Evolutionary conservation across 37 sponge, comb jelly and placozoan genomes (phyloP), one percentile per base, ranked within the genome.

Genomic region (Haliclona indistincta): DNA sequence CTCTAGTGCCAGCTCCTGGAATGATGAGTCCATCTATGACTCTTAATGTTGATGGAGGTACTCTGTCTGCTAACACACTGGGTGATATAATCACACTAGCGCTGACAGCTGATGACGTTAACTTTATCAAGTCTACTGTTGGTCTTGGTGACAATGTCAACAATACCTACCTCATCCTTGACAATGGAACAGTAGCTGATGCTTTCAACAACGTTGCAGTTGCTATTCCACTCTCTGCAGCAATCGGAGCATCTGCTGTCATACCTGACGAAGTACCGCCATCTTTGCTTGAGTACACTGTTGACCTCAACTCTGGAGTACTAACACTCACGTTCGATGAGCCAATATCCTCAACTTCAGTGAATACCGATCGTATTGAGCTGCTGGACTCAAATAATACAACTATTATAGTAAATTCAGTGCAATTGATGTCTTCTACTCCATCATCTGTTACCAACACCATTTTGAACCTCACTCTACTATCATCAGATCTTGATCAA

Each of bases 241-340:
- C 85, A 1, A 13, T 62, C 2, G 49, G 69, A 44, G 85, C 77
- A 1, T 53, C 70, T 0, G 25, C 33, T 4, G 38, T 84, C 20
- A 41, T 84, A 15, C 56, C 64, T 54, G 89, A 88, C 76, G 74
- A 77, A 4, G 68, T 75, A 8, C 43, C 72, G n/a, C 89, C 89
- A 55, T 19, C 61, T 1, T 32, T 88, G 54, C 67, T 88, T 0
- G 45, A 67, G 20, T 81, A 55, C 34, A 43, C 72, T 56, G 63
- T 91, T 10, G 87, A 95, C 69, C 65, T 95, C 26, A 78, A 88
- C 42, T 64, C 72, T 26, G 87, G 89, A 11, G 40, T 70, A 6
- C 54, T 91, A 43, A 47, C 73, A 20, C 71, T 91, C 0, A 81
- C 77, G 29, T 95, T 92, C 65, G 67, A 84, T 56, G 92, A 95